A percentile compares a stretch with the other conserved stretches of the same genome.
phyloP scores from a whole-genome alignment of 2,113 vertebrate genomes.

The Okapia johnstoni region DNA sequence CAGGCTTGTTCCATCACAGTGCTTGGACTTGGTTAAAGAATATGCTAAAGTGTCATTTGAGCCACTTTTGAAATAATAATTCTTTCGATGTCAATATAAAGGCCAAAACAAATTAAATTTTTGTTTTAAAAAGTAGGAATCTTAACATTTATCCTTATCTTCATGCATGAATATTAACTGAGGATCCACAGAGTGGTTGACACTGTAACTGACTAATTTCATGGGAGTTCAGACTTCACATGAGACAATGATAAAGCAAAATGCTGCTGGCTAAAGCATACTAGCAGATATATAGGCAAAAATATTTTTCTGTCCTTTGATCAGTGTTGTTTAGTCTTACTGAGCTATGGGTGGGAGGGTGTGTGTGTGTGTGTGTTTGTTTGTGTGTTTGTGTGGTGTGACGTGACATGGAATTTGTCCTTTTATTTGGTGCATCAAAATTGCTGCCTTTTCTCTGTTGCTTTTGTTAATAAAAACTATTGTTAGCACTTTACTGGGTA shows the following conservation, averaged over 20 bases:
- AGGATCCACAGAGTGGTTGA: neutral
- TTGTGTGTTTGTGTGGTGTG: neutral
- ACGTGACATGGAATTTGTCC: neutral
- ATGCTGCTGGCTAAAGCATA: neutral
- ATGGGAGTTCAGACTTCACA: neutral
- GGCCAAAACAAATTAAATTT: neutral
- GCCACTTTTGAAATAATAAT: neutral
- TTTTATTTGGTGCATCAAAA: neutral
- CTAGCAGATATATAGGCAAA: neutral
- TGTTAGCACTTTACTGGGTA: neutral
- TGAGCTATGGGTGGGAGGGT: neutral
- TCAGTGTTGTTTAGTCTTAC: neutral
- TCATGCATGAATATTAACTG: neutral
- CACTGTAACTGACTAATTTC: neutral
- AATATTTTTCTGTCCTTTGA: constrained; percentile 1
- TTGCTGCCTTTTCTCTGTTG: neutral
- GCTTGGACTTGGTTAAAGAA: neutral
- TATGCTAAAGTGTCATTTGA: neutral
- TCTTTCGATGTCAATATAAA: constrained; percentile 7
- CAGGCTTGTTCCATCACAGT: neutral
- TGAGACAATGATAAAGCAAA: neutral
- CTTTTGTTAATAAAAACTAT: constrained; percentile 25
- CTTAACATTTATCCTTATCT: neutral
- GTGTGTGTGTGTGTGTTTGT: neutral
- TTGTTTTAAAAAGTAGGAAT: neutral